Base-by-base conservation (phyloP, 2,113 vertebrate genomes). In the Semicossyphus pulcher region DNA sequence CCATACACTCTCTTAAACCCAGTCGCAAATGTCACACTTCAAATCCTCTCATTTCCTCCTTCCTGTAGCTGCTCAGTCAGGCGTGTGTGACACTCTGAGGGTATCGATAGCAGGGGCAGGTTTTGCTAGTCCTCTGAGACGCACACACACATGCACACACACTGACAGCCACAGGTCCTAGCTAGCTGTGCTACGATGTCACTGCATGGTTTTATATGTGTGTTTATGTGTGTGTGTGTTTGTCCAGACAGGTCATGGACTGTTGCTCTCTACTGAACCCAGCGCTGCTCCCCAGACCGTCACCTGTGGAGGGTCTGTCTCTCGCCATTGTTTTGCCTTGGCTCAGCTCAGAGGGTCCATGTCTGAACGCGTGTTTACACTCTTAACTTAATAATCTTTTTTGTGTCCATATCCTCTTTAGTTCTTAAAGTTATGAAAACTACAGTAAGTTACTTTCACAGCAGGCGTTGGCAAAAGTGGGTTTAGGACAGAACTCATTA, bases 31-130 rank as follows among this genome's bases (percentile, higher is more conserved):
- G 87, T 86, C 86, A 88, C 85, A 83, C 76, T 82, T 77, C 64
- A 72, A 82, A 84, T 90, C 85, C 82, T 78, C 76, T 86, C 86
- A 85, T 90, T 92, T 92, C 88, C 89, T 90, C 78, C 72, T 89
- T 91, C 91, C 91, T 90, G 89, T 70, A 54, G 91, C 80, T 32
- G 85, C 48, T 87, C 82, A 81, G 36, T 90, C 76, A 86, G 89
- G 76, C 88, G 80, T 88, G 81, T 48, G 81, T 56, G 74, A 84
- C 83, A 83, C 47, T 23, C 59, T 3, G 37, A 73, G 82, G 37
- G 86, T 83, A 81, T 88, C 58, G 47, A 81, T 85, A 59, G 77
- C 79, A 64, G 45, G 64, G n/a, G 45, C 51, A 77, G 52, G 61
- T 79, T 86, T 61, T n/a, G 18, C 56, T 31, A 48, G 25, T 34